Percentiles rank a stretch among this genome's conserved stretches.
phyloP scores from a whole-genome alignment of 2,797 vertebrate genomes.

The Anabacerthia variegaticeps region DNA sequence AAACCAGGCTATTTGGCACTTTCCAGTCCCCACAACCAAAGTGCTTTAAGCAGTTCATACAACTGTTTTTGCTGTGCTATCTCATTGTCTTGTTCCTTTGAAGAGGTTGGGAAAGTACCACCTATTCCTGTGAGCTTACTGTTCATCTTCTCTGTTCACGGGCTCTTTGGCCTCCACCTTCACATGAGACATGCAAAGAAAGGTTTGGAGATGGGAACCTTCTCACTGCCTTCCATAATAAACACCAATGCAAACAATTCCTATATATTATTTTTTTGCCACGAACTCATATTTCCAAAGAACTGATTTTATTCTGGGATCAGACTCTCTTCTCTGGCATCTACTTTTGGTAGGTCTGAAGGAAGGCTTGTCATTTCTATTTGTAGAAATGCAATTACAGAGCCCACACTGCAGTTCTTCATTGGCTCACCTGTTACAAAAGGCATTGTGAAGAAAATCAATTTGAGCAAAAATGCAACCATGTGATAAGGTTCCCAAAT shows the following conservation, averaged over 20 bases:
- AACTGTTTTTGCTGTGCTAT: not conserved
- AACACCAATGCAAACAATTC: not conserved
- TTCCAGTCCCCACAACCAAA: not conserved
- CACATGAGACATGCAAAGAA: not conserved
- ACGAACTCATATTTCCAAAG: not conserved
- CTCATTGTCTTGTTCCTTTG: not conserved
- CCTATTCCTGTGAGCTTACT: not conserved
- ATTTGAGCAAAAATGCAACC: not conserved
- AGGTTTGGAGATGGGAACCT: not conserved
- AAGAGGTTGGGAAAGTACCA: not conserved
- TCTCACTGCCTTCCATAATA: not conserved
- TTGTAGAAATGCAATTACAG: not conserved
- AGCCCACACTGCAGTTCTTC: not conserved
- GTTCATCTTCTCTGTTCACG: not conserved
- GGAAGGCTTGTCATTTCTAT: not conserved
- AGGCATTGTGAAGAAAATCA: not conserved
- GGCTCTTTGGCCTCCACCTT: not conserved
- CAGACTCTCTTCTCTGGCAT: not conserved
- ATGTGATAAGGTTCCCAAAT: not conserved
- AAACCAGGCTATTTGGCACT: rapidly evolving
- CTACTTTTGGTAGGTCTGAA: not conserved
- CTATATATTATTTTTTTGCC: not conserved
- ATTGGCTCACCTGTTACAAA: not conserved
- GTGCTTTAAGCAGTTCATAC: not conserved
- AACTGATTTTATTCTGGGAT: not conserved